Evolutionary conservation across 2,888 invertebrate species (phyloP), one percentile per base, ranked within the genome.

Genomic region (Hipparchia semele): DNA sequence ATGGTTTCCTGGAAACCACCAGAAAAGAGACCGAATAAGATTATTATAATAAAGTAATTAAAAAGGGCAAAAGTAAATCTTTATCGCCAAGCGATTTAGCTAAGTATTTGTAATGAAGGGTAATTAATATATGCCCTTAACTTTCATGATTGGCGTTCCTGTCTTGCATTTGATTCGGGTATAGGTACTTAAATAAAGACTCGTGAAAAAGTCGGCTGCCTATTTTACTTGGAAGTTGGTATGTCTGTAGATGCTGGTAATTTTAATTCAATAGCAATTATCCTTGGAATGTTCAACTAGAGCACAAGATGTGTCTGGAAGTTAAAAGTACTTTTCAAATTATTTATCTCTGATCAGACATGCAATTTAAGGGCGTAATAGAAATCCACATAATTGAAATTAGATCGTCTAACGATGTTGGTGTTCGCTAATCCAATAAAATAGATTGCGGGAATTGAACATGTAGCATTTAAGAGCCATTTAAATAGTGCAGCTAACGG

Each of bases 311-410:
- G 3, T 39, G 12, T 66, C 39, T 53, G 46, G 67, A 58, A 9
- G n/a, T 58, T 59, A 45, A 68, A 45, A 62, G 46, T 45, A 46
- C 56, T 67, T 46, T 68, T 59, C 59, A 68, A 68, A 59, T 68
- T 68, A 33, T 12, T 59, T 12, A 51, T 13, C 33, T 23, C 33
- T 68, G 33, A 68, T 68, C 23, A 23, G 33, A 59, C 59, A 23
- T 59, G 49, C 23, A 59, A 46, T 46, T 45, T 46, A 23, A 56
- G 45, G 46, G 6, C n/a, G 54, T 46, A 46, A 58, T 58, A 58
- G n/a, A 49, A 59, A 46, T 56, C 46, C 1, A 6, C 6, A 46
- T 46, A 67, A 58, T 58, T 39, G 56, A 13, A 67, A 67, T 67
- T 9, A 45, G n/a, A 67, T 45, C 56, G 6, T 49, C 12, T 8